These are phyloP conservation scores for Saguinus imperator DNA, from an alignment of 2,113 vertebrate species.

Conservation along the genomic window DNA sequence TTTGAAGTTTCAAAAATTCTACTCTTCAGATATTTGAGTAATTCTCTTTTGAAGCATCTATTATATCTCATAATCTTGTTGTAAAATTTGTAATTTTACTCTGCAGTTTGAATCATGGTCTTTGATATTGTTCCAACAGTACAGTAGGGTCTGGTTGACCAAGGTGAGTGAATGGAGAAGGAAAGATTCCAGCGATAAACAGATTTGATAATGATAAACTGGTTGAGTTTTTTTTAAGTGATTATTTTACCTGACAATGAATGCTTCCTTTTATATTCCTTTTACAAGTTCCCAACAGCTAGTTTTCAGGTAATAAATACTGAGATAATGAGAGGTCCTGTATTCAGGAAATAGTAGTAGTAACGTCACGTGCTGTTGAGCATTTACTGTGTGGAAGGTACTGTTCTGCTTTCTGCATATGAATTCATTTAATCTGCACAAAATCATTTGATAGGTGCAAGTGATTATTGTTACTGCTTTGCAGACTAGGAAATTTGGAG, in stretches of 20 bases:
- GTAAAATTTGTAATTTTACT: background rate
- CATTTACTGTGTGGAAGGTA: background rate
- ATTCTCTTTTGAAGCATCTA: background rate
- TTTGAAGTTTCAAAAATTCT: background rate
- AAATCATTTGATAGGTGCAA: background rate
- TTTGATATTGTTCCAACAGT: background rate
- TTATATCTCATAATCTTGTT: background rate
- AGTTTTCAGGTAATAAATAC: background rate
- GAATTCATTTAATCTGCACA: background rate
- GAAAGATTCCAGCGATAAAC: background rate
- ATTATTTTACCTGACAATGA: background rate
- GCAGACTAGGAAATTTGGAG: background rate
- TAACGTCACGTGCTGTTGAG: background rate
- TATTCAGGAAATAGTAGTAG: background rate
- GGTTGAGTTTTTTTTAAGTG: background rate
- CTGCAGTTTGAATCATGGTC: background rate
- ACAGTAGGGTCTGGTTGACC: background rate
- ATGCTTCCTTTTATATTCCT: background rate
- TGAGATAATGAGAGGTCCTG: background rate
- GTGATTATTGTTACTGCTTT: background rate
- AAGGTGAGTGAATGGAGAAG: background rate
- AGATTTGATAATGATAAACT: background rate
- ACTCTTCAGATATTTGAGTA: background rate
- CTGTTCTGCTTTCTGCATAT: background rate
- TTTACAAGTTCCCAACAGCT: background rate